Conservation (phyloP, 2,888 invertebrate species). For the Eupeodes latifasciatus region DNA sequence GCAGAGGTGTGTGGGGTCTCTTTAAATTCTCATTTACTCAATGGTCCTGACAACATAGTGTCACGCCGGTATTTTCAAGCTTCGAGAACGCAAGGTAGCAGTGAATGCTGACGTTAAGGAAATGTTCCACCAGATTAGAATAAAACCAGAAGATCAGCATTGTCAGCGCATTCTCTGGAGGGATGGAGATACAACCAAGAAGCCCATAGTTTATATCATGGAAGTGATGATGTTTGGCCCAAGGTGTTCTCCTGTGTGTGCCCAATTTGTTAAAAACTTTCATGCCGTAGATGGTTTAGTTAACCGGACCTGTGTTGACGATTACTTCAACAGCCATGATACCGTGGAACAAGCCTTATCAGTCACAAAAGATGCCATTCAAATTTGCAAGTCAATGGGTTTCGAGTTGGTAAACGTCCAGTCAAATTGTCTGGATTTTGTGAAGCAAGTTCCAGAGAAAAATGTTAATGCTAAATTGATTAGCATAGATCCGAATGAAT, state of each 20-base stretch:
- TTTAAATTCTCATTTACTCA: conserved; percentile 44
- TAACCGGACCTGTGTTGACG: conserved; percentile 10
- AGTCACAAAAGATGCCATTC: conserved; percentile 9
- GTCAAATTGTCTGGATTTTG: not conserved
- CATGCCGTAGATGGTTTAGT: not conserved
- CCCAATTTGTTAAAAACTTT: not conserved
- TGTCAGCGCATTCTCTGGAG: conserved; percentile 7
- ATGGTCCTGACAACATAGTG: conserved; percentile 37
- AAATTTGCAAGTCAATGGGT: conserved; percentile 17
- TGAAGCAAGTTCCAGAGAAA: not conserved
- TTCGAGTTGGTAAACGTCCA: conserved; percentile 20
- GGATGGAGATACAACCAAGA: conserved; percentile 3
- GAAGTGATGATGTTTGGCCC: conserved; percentile 59
- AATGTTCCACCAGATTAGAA: conserved; percentile 5
- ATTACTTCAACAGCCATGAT: conserved; percentile 24
- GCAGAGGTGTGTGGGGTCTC: conserved; percentile 54
- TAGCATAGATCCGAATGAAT: not conserved
- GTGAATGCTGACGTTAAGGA: conserved; percentile 6
- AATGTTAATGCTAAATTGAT: not conserved
- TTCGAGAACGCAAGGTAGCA: not conserved
- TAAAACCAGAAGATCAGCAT: conserved; percentile 23
- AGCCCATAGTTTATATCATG: conserved; percentile 1
- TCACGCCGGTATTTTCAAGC: conserved; percentile 40
- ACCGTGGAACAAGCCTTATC: conserved; percentile 1
- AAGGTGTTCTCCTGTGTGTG: conserved; percentile 43